Base-by-base conservation (phyloP, 2,797 vertebrate genomes). In the Squalus acanthias region DNA sequence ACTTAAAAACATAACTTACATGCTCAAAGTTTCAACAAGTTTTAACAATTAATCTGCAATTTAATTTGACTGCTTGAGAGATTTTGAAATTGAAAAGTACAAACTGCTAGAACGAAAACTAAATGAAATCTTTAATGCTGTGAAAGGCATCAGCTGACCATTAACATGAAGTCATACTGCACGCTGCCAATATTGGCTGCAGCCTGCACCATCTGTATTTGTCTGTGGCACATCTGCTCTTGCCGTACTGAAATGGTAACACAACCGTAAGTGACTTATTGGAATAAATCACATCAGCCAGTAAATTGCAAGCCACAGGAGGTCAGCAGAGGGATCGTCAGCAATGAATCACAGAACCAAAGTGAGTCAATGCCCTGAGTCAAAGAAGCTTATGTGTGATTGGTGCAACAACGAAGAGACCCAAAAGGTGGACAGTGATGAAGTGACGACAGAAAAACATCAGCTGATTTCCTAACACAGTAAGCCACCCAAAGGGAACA, bases 171-270 rank as follows among this genome's bases (percentile, higher is more conserved):
- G 94, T 57, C 50, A 72, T 4, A 74, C 26, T 60, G 94, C 39
- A 95, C 10, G 12, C 93, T 53, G 89, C 39, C 70, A 67, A 70
- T 50, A 95, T 24, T 53, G 39, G 0, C n/a, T 95, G n/a, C 17
- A 93, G 39, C 10, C 39, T 70, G 15, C 13, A 33, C 39, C 33
- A 13, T 74, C 69, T 74, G 13, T 53, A 57, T 1, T 72, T 29
- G 22, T 33, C 50, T 53, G 46, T 22, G 94, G 15, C 70, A 95
- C 69, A 57, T 33, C 26, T 74, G 94, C 94, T 95, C 70, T 95
- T 76, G 94, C 69, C 69, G n/a, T 33, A 26, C 94, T 95, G 94
- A 95, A 95, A 95, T 60, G 94, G 70, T 57, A 95, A 74, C 94
- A 95, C 69, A 76, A 74, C 94, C 74, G 92, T 70, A 70, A 70